Evolutionary conservation across 1,140 invertebrate species (phyloP), one percentile per base, ranked within the genome.

Genomic region (Papilio aristodemus): DNA sequence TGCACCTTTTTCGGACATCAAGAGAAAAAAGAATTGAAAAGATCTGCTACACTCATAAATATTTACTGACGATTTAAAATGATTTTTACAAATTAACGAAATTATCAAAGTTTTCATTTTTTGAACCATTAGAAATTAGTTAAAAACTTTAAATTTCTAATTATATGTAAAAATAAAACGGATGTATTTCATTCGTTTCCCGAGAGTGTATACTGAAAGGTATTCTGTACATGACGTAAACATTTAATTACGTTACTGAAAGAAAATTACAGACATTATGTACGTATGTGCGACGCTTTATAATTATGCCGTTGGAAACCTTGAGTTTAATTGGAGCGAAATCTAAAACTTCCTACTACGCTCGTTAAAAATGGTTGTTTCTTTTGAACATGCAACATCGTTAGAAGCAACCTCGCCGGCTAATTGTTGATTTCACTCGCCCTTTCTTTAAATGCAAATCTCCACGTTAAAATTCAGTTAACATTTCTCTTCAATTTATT

Each of bases 341-440:
- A 54, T 54, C 46, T 54, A 54, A 54, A 54, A 54, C 46, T 54
- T 54, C 46, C 46, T 54, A 46, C 41, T 8, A 54, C 19, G 46
- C 46, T 54, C 46, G 22, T 54, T 54, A 54, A 54, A 54, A 22
- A 17, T 25, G 46, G 46, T 25, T 54, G 46, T 54, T 54, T 54
- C 46, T 54, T 54, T 54, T 54, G 46, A 54, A 54, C 46, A 54
- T 54, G 46, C 46, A 54, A 54, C 46, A 54, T 54, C 19, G 19
- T 25, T 25, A 54, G 46, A 11, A 22, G 46, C 19, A 54, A 54
- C 46, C 46, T 54, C 46, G 46, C 46, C 5, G 19, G 46, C 46
- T 54, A 54, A 54, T 54, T 54, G 46, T 54, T 54, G 46, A 54
- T 54, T 54, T 54, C 43, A 50, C 43, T 50, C 46, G 46, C 17